phyloP scores from a whole-genome alignment of 2,888 invertebrate genomes.

The Barypeithes pellucidus region DNA sequence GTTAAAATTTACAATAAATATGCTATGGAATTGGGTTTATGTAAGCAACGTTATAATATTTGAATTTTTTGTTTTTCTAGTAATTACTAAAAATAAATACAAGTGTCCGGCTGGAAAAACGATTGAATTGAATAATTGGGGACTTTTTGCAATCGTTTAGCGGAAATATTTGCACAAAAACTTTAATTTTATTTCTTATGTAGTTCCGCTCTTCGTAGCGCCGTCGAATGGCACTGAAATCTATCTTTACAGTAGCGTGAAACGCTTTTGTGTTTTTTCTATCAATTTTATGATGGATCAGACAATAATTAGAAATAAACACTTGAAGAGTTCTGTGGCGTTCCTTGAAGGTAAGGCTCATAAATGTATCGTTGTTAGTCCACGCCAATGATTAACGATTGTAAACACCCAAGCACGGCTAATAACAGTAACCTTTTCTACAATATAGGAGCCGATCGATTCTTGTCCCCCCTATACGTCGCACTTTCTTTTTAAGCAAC shows the following conservation, averaged over 20 bases:
- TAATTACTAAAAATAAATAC: slow-evolving; percentile 24
- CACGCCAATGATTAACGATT: slow-evolving; percentile 1
- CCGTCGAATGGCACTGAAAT: too few species aligned
- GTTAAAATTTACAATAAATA: slow-evolving; percentile 51
- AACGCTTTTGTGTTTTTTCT: too few species aligned
- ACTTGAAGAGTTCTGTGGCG: too few species aligned
- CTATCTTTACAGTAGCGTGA: too few species aligned
- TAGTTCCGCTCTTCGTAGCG: too few species aligned
- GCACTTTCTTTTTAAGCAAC: slow-evolving; percentile 43
- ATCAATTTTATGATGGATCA: too few species aligned
- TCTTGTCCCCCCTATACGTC: slow-evolving; percentile 39
- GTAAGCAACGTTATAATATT: slow-evolving; percentile 37
- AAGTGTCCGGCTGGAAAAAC: slow-evolving; percentile 13
- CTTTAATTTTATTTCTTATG: too few species aligned
- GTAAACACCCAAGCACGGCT: slow-evolving; percentile 14
- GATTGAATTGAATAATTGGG: slow-evolving; percentile 11
- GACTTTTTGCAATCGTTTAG: background rate
- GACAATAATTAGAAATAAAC: too few species aligned
- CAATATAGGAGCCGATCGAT: slow-evolving; percentile 41
- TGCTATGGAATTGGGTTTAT: slow-evolving; percentile 51
- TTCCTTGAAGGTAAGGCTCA: too few species aligned
- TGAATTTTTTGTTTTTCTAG: slow-evolving; percentile 21
- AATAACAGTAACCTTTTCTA: slow-evolving; percentile 22
- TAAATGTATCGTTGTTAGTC: background rate
- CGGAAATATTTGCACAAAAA: too few species aligned